Evolutionary conservation across 2,113 vertebrate genomes (phyloP).

Genomic region (Plectropomus leopardus): DNA sequence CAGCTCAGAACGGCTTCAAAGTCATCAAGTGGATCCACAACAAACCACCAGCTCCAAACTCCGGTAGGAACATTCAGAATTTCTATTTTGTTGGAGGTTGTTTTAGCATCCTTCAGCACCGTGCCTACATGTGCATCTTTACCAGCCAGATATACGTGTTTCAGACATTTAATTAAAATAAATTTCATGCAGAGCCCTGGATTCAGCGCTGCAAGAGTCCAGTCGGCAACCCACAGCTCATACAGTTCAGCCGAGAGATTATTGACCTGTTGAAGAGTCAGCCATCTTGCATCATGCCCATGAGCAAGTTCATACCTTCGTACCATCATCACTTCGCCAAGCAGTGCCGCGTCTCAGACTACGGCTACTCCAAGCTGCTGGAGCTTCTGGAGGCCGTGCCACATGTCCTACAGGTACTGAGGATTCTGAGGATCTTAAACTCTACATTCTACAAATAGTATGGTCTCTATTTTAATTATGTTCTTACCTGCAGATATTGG

Average conservation of each 20-base stretch:
- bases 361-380: slow-evolving; percentile 94
- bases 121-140: not conserved
- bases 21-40: slow-evolving; percentile 99
- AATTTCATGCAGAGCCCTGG: slow-evolving; percentile 90
- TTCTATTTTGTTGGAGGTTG: not conserved
- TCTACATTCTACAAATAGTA: not conserved
- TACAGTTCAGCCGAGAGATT: slow-evolving; percentile 97
- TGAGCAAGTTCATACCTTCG: slow-evolving; percentile 95
- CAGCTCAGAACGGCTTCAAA: slow-evolving; percentile 96
- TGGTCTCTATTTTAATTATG: not conserved
- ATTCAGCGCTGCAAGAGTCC: slow-evolving; percentile 95
- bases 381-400: slow-evolving; percentile 97
- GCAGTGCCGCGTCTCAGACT: slow-evolving; percentile 97
- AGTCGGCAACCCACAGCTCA: slow-evolving; percentile 96
- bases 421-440: rapidly evolving
- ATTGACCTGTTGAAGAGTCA: slow-evolving; percentile 95
- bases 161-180: not conserved
- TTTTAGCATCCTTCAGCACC: not conserved
- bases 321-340: slow-evolving; percentile 99
- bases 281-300: slow-evolving; percentile 90
- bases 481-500: slow-evolving; percentile 91
- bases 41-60: slow-evolving; percentile 92
- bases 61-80: slow-evolving; percentile 82
- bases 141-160: not conserved
- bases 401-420: slow-evolving; percentile 93